A percentile compares a stretch with the other conserved stretches of the same genome.
These are phyloP conservation scores for Hyalella azteca DNA, from an alignment of 2,888 invertebrate genomes.

Conservation along the genomic window DNA sequence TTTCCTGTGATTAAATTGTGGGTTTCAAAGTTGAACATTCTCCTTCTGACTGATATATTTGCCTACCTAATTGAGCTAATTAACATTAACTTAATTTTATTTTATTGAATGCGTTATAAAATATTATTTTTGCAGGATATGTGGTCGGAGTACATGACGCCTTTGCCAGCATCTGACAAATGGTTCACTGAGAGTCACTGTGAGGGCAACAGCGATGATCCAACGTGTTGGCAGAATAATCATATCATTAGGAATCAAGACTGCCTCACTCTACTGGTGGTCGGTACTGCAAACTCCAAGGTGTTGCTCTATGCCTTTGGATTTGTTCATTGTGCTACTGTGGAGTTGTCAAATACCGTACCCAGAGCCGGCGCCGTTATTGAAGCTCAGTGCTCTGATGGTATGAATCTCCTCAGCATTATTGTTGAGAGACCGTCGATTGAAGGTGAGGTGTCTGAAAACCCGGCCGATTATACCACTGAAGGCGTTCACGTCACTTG, in stretches of 20 bases:
- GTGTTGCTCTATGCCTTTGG: constrained; percentile 78
- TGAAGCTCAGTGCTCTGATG: constrained; percentile 74
- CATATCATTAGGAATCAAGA: constrained; percentile 53
- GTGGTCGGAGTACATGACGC: constrained; percentile 51
- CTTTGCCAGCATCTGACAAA: constrained; percentile 61
- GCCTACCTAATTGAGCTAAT: no score
- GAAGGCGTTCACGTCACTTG: constrained; percentile 63
- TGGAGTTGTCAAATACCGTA: constrained; percentile 65
- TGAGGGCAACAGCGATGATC: constrained; percentile 59
- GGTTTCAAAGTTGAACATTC: no score
- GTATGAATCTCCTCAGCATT: constrained; percentile 74
- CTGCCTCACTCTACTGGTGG: constrained; percentile 54
- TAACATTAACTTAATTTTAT: no score
- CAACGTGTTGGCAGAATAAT: constrained; percentile 45
- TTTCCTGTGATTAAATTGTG: no score
- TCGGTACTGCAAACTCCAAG: constrained; percentile 66
- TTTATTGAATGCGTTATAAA: no score
- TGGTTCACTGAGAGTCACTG: constrained; percentile 61
- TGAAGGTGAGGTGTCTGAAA: constrained; percentile 37
- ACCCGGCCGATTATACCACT: constrained; percentile 43
- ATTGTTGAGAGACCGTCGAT: constrained; percentile 66
- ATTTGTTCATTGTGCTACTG: constrained; percentile 77
- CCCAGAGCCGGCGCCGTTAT: constrained; percentile 62
- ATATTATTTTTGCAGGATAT: constrained; percentile 49
- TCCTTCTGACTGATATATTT: no score